Conservation (phyloP, 2,113 vertebrate genomes). For the Nyctibius bracteatus region DNA sequence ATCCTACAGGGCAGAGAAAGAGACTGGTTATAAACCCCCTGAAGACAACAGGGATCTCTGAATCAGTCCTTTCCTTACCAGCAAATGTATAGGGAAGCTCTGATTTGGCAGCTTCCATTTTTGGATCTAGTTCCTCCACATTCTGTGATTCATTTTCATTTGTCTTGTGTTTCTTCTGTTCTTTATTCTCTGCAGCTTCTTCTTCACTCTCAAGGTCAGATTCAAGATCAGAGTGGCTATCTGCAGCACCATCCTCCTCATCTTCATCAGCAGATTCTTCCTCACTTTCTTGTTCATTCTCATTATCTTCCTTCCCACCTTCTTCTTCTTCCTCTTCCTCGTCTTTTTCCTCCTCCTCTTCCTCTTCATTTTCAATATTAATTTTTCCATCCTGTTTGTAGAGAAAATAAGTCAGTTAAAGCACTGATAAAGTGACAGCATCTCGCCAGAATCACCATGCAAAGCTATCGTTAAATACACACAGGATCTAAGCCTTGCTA, state of each 20-base stretch:
- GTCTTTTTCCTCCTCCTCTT: neutral
- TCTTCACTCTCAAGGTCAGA: slow-evolving; percentile 74
- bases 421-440: neutral
- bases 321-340: slow-evolving; percentile 14
- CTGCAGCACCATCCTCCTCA: slow-evolving; percentile 30
- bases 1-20: neutral
- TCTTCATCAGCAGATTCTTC: slow-evolving; percentile 24
- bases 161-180: neutral
- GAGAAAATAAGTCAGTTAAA: neutral
- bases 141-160: neutral
- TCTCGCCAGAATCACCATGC: neutral
- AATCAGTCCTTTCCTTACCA: slow-evolving; percentile 69
- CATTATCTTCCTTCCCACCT: neutral
- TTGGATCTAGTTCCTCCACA: slow-evolving; percentile 43
- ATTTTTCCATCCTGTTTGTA: slow-evolving; percentile 82
- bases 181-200: neutral
- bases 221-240: slow-evolving; percentile 81
- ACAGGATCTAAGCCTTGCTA: neutral
- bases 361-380: slow-evolving; percentile 20
- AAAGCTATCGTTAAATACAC: neutral
- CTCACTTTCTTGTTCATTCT: neutral
- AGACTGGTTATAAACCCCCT: neutral
- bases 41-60: neutral
- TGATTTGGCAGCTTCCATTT: slow-evolving; percentile 68
- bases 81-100: slow-evolving; percentile 89